These are phyloP conservation scores for Nephrotoma guestfalica DNA, from an alignment of 2,888 invertebrate genomes.

Conservation along the genomic window DNA sequence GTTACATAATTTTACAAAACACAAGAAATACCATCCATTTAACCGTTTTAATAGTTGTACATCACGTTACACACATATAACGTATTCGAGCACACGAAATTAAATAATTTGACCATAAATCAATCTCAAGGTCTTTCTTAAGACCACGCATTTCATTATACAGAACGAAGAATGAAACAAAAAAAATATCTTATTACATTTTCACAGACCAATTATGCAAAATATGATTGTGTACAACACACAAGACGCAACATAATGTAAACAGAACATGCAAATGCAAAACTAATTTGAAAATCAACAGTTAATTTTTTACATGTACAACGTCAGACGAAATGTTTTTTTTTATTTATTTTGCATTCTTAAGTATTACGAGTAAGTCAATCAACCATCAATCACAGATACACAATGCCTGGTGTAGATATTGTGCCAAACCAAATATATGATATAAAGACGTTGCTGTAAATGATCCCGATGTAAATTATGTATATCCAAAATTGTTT, in stretches of 20 bases:
- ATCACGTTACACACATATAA: background rate
- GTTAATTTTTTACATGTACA: background rate
- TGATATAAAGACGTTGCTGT: background rate
- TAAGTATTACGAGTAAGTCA: background rate
- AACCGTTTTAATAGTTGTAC: background rate
- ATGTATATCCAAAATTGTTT: background rate
- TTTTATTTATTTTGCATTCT: background rate
- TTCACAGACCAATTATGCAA: background rate
- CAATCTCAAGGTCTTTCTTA: background rate
- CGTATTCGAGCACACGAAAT: background rate
- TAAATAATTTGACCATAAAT: background rate
- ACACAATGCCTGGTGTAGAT: background rate
- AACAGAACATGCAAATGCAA: background rate
- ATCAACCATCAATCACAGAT: background rate
- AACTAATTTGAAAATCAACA: background rate
- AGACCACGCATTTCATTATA: background rate
- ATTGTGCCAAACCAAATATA: background rate
- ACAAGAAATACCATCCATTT: background rate
- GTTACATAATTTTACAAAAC: background rate
- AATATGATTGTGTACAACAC: background rate
- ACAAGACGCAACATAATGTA: background rate
- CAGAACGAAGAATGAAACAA: background rate
- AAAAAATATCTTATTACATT: background rate
- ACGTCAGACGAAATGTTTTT: background rate
- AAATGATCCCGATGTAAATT: background rate